Conservation (phyloP, 1,140 invertebrate genomes). For the Drosophila eugracilis region DNA sequence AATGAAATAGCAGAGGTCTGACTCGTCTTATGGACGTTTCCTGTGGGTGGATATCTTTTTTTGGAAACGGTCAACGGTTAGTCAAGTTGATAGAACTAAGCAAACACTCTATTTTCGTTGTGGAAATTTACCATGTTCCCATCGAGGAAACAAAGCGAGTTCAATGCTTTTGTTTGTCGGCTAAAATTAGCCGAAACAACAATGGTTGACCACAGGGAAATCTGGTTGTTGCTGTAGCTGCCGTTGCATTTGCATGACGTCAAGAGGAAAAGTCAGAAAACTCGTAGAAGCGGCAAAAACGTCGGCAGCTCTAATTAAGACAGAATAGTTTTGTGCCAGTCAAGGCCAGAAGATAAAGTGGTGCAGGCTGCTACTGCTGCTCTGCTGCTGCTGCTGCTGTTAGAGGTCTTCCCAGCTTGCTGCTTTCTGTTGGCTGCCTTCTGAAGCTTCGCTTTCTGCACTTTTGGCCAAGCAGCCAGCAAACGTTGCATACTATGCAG, state of each 20-base stretch:
- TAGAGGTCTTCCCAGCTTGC: conserved; percentile 5
- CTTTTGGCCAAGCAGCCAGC: conserved; percentile 28
- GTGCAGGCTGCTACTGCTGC: conserved; percentile 1
- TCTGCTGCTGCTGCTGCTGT: conserved; percentile 7
- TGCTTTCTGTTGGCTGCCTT: conserved; percentile 15
- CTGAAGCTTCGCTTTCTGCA: conserved; percentile 17
- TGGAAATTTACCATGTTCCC: conserved; percentile 35
- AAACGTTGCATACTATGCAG: conserved; percentile 62
- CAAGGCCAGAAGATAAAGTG: conserved; percentile 38
- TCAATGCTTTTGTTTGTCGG: conserved; percentile 48
- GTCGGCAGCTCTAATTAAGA: conserved; percentile 63
- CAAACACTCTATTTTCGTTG: conserved; percentile 54
- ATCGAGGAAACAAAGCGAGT: conserved; percentile 33
- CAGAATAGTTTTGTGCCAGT: conserved; percentile 41
- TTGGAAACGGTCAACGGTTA: conserved; percentile 43
- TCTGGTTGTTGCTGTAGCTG: conserved; percentile 10
- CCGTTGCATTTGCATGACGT: conserved; percentile 62
- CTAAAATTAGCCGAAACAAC: conserved; percentile 39
- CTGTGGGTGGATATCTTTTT: conserved; percentile 27
- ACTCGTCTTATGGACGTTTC: conserved; percentile 36
- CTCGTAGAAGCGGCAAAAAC: neutral
- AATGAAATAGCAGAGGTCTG: neutral
- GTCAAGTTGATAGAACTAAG: conserved; percentile 30
- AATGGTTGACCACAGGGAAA: conserved; percentile 30
- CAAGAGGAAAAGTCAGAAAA: conserved; percentile 31